These are phyloP conservation scores for Bombycilla garrulus DNA, from an alignment of 2,113 vertebrate species.

Conservation along the genomic window DNA sequence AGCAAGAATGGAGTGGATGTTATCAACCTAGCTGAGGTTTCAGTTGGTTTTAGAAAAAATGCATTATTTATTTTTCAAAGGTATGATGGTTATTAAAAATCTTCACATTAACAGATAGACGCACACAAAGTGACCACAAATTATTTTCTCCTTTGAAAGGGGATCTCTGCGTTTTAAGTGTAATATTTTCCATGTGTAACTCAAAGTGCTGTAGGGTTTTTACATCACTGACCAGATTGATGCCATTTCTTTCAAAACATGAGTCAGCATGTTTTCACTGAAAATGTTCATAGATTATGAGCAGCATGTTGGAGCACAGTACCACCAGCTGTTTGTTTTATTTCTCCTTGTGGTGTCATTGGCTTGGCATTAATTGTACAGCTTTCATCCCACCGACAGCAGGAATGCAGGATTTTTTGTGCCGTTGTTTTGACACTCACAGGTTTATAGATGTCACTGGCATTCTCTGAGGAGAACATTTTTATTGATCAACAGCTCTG, in stretches of 20 bases:
- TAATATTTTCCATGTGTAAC: neutral
- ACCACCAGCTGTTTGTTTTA: constrained; percentile 59
- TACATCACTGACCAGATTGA: neutral
- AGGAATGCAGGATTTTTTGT: constrained; percentile 11
- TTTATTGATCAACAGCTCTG: constrained; percentile 69
- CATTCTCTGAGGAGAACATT: constrained; percentile 44
- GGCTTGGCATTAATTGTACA: constrained; percentile 56
- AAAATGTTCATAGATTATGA: neutral
- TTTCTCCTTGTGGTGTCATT: constrained; percentile 64
- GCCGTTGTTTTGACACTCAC: constrained; percentile 47
- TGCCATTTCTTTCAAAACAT: neutral
- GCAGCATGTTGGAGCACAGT: neutral
- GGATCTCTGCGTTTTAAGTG: neutral
- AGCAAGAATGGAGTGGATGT: neutral
- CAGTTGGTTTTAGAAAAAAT: neutral
- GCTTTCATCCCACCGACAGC: constrained; percentile 46
- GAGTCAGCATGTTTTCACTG: constrained; percentile 27
- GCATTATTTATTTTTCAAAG: neutral
- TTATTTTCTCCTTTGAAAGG: neutral
- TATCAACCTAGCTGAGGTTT: neutral
- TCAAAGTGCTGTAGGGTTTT: neutral
- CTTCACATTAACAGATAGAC: neutral
- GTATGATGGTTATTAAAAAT: neutral
- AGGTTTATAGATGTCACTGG: constrained; percentile 69
- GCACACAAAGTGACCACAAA: neutral